These are phyloP conservation scores for Butorides virescens DNA, from an alignment of 2,113 vertebrate genomes.

Conservation along the genomic window DNA sequence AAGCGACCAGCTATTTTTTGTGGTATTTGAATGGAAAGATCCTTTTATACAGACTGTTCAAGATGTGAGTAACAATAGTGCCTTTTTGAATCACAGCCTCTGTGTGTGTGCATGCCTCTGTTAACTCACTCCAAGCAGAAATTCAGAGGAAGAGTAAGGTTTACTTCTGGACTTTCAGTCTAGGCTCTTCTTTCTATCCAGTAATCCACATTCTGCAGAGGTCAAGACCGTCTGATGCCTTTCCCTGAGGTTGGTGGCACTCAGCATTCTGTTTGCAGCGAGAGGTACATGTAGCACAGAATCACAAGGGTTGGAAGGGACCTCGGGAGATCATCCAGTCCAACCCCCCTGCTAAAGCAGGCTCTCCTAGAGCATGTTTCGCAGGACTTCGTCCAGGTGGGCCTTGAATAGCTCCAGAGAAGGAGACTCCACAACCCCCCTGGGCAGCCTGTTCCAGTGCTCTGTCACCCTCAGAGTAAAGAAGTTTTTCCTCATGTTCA, in stretches of 20 bases:
- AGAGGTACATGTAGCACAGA: accelerated
- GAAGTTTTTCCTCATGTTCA: too few species aligned
- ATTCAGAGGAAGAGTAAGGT: not conserved
- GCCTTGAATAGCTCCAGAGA: too few species aligned
- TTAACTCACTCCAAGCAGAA: not conserved
- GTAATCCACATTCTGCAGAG: not conserved
- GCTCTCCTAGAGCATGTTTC: too few species aligned
- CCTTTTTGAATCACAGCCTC: not conserved
- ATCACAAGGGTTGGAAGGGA: too few species aligned
- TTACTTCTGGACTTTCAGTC: not conserved
- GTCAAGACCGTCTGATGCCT: not conserved
- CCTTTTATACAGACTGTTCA: constrained; percentile 92
- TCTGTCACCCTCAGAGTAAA: too few species aligned
- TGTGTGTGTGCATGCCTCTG: not conserved
- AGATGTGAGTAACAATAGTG: constrained; percentile 78
- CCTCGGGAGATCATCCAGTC: too few species aligned
- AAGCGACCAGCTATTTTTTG: constrained; percentile 89
- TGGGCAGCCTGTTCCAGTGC: too few species aligned
- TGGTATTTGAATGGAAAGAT: constrained; percentile 96
- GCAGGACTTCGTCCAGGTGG: too few species aligned
- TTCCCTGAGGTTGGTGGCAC: not conserved
- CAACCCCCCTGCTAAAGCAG: too few species aligned
- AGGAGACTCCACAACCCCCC: too few species aligned
- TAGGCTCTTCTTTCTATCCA: not conserved
- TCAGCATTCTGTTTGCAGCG: not conserved